Base-by-base conservation (phyloP, 2,113 vertebrate species). In the Hemicordylus capensis region DNA sequence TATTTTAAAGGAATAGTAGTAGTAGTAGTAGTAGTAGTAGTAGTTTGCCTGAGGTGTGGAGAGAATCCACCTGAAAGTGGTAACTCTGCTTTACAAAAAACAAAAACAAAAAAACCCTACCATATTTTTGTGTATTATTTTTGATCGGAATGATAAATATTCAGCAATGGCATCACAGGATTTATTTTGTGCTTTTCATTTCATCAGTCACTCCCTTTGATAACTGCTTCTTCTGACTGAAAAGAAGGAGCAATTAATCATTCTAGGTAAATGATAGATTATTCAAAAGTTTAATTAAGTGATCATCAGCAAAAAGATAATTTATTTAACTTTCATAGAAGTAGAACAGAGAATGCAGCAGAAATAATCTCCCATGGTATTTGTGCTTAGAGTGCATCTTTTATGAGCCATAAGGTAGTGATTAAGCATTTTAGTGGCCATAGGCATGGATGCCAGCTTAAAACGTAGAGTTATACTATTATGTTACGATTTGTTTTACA, bases 351-450 rank as follows among this genome's bases (percentile, higher is more conserved):
- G 78, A 91, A 85, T 2, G 0, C 67, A 94, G 83, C 80, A 94
- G 93, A 88, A 91, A 84, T 90, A 91, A 82, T 93, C 83, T 69
- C 85, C 75, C 86, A 83, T n/a, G 76, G 89, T 90, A 26, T 91
- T 89, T 19, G 81, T 89, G 77, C 84, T 92, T 89, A 2, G 85
- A 76, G 91, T 93, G 88, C 91, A 88, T 44, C 87, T 93, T 95
- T 94, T 92, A 94, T 89, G 91, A 90, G 88, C 85, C 95, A 95
- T 93, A 77, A 82, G 93, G 91, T 93, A 89, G 82, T 92, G 86
- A 93, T 94, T 94, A 94, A 91, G 81, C 81, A 87, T 88, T 87
- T 91, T 81, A 93, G 87, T 76, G 84, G 88, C 90, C 79, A 67
- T 56, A 90, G 88, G 90, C 87, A 81, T 91, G 77, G 80, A 67